Conservation (phyloP, 2,888 invertebrate genomes). For the Lepidocyrtinus sp. region DNA sequence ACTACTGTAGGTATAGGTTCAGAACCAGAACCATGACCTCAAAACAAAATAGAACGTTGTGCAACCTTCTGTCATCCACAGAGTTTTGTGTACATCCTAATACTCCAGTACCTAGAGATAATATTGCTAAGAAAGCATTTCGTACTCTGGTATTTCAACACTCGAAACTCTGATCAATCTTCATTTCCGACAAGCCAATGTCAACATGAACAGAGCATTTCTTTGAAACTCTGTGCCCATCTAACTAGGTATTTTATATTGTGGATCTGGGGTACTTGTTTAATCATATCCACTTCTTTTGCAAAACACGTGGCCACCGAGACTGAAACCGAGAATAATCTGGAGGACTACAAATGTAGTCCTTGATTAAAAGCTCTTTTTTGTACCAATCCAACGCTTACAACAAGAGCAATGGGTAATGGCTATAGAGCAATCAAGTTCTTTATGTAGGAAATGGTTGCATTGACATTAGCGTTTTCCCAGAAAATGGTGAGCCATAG, state of each 20-base stretch:
- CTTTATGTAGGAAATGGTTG: constrained; percentile 6
- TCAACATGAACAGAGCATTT: constrained; percentile 52
- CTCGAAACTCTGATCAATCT: constrained; percentile 65
- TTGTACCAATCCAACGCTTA: neutral
- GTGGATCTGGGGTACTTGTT: constrained; percentile 23
- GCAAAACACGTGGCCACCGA: neutral
- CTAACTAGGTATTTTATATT: no score
- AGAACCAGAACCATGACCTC: no score
- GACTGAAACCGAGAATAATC: no score
- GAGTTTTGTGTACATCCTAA: no score
- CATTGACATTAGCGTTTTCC: constrained; percentile 46
- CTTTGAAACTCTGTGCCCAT: constrained; percentile 56
- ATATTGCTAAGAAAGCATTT: no score
- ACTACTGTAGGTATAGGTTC: no score
- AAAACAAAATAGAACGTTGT: no score
- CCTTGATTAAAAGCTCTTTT: neutral
- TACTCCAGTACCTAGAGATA: no score
- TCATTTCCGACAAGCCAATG: constrained; percentile 61
- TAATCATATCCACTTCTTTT: neutral
- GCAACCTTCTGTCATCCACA: no score
- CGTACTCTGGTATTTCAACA: no score
- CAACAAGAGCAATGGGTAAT: neutral
- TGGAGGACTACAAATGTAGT: no score
- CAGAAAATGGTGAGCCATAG: constrained; percentile 42
- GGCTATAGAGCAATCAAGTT: neutral